These are phyloP conservation scores for Melopsittacus undulatus DNA, from an alignment of 2,797 vertebrate species.

Conservation along the genomic window DNA sequence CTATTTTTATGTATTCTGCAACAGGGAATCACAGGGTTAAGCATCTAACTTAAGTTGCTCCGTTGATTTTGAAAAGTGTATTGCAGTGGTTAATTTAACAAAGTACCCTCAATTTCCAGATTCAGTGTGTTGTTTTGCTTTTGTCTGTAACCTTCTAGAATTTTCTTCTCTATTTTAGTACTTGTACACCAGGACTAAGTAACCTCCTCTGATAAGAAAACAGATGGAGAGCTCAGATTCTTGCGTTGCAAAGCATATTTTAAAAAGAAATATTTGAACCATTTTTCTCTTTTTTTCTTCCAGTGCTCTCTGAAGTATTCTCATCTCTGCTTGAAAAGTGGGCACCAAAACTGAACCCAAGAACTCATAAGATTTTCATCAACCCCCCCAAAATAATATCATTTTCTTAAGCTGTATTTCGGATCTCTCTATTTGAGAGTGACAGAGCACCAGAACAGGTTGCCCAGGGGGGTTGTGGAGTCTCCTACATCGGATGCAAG, in stretches of 20 bases:
- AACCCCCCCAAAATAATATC: not conserved
- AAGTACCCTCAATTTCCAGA: constrained; percentile 8
- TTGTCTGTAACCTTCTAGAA: constrained; percentile 11
- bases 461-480: too few relatives aligned
- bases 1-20: not conserved
- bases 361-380: not conserved
- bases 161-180: constrained; percentile 44
- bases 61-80: not conserved
- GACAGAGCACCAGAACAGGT: too few relatives aligned
- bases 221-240: constrained; percentile 51
- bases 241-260: not conserved
- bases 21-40: not conserved
- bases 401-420: not conserved
- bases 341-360: not conserved
- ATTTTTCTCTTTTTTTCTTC: not conserved
- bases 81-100: not conserved
- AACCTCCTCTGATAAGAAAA: constrained; percentile 44
- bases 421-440: not conserved
- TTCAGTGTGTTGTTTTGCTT: not conserved
- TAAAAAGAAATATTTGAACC: not conserved
- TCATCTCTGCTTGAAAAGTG: not conserved
- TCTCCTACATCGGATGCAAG: too few relatives aligned
- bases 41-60: not conserved
- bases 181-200: not conserved
- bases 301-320: not conserved